These are phyloP conservation scores for Panthera tigris DNA, from an alignment of 2,113 vertebrate species.

Conservation along the genomic window DNA sequence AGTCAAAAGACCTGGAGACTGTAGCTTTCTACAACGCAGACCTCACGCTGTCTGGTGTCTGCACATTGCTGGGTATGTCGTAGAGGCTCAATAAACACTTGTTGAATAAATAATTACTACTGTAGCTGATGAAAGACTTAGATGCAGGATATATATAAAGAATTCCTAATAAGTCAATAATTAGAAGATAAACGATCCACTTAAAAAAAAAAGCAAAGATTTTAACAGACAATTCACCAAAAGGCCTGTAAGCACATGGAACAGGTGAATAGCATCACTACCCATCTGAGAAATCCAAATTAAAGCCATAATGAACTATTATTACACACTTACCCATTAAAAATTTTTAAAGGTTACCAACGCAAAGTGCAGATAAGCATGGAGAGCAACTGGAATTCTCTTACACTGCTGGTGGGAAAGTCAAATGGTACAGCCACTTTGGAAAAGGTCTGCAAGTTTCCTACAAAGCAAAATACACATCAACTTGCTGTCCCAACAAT, in stretches of 20 bases:
- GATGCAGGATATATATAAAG: not conserved
- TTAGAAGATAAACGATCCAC: not conserved
- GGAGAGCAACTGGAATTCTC: not conserved
- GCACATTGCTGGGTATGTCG: not conserved
- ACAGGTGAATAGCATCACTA: not conserved
- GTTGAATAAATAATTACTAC: not conserved
- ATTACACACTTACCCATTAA: not conserved
- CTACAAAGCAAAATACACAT: not conserved
- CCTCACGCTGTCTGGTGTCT: fast-evolving
- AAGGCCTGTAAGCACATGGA: not conserved
- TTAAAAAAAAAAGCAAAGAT: constrained; percentile 1
- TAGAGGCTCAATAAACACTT: not conserved
- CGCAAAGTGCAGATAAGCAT: not conserved
- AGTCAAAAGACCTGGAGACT: not conserved
- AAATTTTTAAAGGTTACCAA: not conserved
- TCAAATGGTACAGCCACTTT: not conserved
- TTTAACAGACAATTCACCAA: not conserved
- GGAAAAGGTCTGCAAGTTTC: not conserved
- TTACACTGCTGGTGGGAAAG: fast-evolving
- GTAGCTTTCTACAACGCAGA: not conserved
- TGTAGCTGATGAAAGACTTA: not conserved
- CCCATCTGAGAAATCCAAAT: not conserved
- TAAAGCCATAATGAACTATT: not conserved
- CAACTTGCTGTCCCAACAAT: not conserved
- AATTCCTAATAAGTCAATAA: not conserved